phyloP scores from a whole-genome alignment of 2,113 vertebrate species.

The Menidia beryllina region DNA sequence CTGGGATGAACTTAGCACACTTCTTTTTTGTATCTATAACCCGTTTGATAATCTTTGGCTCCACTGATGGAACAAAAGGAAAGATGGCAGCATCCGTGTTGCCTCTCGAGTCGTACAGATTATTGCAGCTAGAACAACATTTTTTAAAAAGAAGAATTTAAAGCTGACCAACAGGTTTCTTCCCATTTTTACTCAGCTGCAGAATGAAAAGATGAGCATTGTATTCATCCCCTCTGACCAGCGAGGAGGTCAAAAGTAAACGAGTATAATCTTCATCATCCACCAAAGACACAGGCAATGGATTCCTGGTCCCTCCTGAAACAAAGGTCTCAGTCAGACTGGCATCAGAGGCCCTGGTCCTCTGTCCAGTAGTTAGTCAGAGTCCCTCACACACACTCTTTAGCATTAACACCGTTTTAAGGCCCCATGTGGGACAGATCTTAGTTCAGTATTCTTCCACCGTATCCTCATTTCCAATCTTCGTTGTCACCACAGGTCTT shows the following conservation, averaged over 20 bases:
- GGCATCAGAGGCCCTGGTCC: constrained; percentile 17
- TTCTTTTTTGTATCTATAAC: too few species aligned
- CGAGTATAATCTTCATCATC: constrained; percentile 16
- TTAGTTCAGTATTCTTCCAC: neutral
- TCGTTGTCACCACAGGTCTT: too few species aligned
- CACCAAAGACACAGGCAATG: constrained; percentile 25
- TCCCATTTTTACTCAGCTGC: too few species aligned
- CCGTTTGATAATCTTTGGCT: too few species aligned
- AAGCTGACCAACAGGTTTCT: too few species aligned
- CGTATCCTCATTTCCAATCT: too few species aligned
- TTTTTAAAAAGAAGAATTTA: too few species aligned
- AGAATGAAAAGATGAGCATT: constrained; percentile 36
- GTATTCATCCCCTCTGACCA: constrained; percentile 38
- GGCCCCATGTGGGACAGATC: neutral
- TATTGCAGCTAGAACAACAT: too few species aligned
- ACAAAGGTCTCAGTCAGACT: constrained; percentile 48
- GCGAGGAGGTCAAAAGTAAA: too few species aligned
- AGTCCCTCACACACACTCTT: constrained; percentile 5
- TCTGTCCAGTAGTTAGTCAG: constrained; percentile 9
- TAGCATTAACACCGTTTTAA: neutral
- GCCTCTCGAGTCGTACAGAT: too few species aligned
- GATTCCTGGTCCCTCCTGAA: neutral
- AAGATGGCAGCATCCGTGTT: too few species aligned
- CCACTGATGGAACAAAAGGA: too few species aligned
- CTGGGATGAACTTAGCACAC: neutral